A percentile compares a stretch with the other conserved stretches of the same genome.
Evolutionary conservation across 2,113 vertebrate genomes (phyloP).

Genomic region (Centropristis striata): DNA sequence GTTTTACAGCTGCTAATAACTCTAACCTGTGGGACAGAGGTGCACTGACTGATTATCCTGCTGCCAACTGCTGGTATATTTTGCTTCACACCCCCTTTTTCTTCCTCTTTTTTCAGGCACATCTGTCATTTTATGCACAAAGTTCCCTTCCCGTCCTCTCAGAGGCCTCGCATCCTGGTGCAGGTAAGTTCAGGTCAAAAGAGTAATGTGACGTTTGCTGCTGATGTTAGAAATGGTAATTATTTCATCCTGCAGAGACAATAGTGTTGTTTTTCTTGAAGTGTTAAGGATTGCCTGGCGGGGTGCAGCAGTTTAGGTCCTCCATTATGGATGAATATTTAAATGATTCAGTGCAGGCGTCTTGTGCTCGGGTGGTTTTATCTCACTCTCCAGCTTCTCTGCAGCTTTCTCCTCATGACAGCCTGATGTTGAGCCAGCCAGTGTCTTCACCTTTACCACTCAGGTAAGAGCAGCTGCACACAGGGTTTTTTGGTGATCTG

Average conservation of each 20-base stretch:
- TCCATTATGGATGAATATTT: conserved; percentile 38
- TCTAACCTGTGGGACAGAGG: not conserved
- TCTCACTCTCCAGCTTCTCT: conserved; percentile 59
- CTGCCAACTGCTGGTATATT: conserved; percentile 50
- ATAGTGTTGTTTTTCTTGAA: conserved; percentile 21
- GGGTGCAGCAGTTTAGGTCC: conserved; percentile 3
- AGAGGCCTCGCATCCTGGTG: conserved; percentile 97
- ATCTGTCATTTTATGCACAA: conserved; percentile 99
- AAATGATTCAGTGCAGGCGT: conserved; percentile 27
- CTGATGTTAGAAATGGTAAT: not conserved
- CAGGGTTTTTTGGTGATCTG: not conserved
- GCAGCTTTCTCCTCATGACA: conserved; percentile 97
- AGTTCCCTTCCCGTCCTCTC: conserved; percentile 97
- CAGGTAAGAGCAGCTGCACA: conserved; percentile 85
- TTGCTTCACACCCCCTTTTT: conserved; percentile 31
- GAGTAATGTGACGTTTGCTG: not conserved
- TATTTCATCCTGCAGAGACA: conserved; percentile 6
- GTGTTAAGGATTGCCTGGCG: not conserved
- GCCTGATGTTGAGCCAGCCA: conserved; percentile 97
- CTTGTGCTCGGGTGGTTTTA: conserved; percentile 27
- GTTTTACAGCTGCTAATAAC: conserved; percentile 42
- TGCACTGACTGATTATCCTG: conserved; percentile 28
- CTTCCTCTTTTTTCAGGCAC: conserved; percentile 87
- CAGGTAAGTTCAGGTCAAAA: conserved; percentile 86
- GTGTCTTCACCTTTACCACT: conserved; percentile 96